phyloP scores from a whole-genome alignment of 2,113 vertebrate genomes.

The Sturnira hondurensis region DNA sequence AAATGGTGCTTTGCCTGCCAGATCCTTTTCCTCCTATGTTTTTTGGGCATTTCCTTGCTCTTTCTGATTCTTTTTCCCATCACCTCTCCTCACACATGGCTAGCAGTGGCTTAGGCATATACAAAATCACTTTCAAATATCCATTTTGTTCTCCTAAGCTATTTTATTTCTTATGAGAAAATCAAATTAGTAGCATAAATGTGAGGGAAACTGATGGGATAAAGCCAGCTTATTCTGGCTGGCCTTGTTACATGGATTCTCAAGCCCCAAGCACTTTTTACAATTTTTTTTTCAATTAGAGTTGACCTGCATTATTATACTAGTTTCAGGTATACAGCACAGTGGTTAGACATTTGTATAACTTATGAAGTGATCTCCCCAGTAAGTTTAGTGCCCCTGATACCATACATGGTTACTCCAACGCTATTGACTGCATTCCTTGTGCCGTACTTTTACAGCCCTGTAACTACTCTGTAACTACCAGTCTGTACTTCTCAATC shows the following conservation, averaged over 20 bases:
- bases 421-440: not conserved
- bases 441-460: not conserved
- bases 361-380: not conserved
- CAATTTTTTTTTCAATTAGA: not conserved
- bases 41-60: not conserved
- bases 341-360: not conserved
- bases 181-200: not conserved
- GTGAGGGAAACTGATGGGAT: not conserved
- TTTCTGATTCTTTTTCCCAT: not conserved
- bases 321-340: not conserved
- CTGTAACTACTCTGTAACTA: not conserved
- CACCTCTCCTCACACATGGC: not conserved
- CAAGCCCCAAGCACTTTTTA: not conserved
- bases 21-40: not conserved
- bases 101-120: not conserved
- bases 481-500: not conserved
- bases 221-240: not conserved
- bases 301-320: not conserved
- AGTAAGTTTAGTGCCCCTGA: not conserved
- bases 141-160: not conserved
- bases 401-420: not conserved
- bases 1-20: not conserved
- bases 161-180: not conserved
- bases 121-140: not conserved
- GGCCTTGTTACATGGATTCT: not conserved